These are phyloP conservation scores for Caenorhabditis becei DNA, from an alignment of 2,888 invertebrate genomes.

Conservation along the genomic window DNA sequence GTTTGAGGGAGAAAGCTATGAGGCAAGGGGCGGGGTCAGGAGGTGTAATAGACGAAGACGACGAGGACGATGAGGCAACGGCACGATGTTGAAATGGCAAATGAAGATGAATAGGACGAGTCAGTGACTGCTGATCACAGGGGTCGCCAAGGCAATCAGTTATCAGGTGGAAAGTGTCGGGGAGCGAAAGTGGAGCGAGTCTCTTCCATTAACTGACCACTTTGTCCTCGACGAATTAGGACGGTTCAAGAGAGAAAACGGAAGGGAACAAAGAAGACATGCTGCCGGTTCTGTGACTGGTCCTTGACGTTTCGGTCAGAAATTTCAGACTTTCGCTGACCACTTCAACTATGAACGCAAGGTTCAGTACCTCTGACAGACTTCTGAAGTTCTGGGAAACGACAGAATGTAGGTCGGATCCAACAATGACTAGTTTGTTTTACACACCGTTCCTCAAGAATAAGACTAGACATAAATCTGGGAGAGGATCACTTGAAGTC, in stretches of 20 bases:
- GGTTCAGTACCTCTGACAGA: too few species aligned
- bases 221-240: conserved; percentile 18
- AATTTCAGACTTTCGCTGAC: too few species aligned
- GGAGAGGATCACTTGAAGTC: background rate
- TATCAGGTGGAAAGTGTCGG: conserved; percentile 8
- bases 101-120: conserved; percentile 1
- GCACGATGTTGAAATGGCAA: conserved; percentile 18
- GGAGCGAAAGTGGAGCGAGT: background rate
- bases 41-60: conserved; percentile 29
- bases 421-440: background rate
- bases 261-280: conserved; percentile 29
- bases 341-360: too few species aligned
- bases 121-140: background rate
- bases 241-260: background rate
- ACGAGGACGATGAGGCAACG: background rate
- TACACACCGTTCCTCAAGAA: background rate
- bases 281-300: background rate
- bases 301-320: too few species aligned
- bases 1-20: conserved; percentile 29
- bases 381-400: too few species aligned
- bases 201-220: conserved; percentile 11
- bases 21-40: conserved; percentile 28
- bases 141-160: background rate
- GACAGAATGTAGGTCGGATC: background rate
- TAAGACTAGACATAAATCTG: background rate